Conservation (phyloP, 1,140 invertebrate species). For the Halesus radiatus region DNA sequence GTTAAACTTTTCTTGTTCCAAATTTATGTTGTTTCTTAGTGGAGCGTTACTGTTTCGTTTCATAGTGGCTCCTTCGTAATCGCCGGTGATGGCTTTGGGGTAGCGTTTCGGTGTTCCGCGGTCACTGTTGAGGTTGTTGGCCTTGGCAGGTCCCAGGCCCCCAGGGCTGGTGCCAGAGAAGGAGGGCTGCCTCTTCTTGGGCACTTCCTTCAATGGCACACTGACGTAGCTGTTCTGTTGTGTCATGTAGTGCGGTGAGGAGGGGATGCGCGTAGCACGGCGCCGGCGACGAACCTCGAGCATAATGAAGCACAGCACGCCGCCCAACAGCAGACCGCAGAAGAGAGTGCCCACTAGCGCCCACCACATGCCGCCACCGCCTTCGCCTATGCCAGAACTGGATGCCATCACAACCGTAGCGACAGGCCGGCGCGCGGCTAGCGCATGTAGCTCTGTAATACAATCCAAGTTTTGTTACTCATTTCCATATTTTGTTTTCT, state of each 20-base stretch:
- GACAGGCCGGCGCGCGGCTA: slow-evolving; percentile 61
- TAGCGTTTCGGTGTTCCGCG: slow-evolving; percentile 76
- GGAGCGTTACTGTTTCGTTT: slow-evolving; percentile 74
- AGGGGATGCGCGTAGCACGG: slow-evolving; percentile 68
- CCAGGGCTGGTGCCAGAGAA: slow-evolving; percentile 70
- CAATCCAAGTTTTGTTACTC: neutral
- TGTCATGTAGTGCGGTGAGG: slow-evolving; percentile 81
- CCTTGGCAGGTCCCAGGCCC: slow-evolving; percentile 73
- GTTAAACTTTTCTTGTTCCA: slow-evolving; percentile 69
- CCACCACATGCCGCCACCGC: neutral
- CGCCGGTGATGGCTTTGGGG: slow-evolving; percentile 77
- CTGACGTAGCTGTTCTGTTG: slow-evolving; percentile 88
- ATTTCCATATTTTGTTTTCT: neutral
- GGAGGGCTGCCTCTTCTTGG: slow-evolving; percentile 72
- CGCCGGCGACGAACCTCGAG: slow-evolving; percentile 56
- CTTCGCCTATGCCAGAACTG: neutral
- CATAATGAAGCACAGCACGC: slow-evolving; percentile 61
- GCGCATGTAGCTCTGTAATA: slow-evolving; percentile 63
- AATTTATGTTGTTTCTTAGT: slow-evolving; percentile 65
- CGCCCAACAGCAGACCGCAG: slow-evolving; percentile 35
- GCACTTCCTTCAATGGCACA: slow-evolving; percentile 80
- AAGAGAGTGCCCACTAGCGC: neutral
- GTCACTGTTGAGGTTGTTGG: slow-evolving; percentile 72
- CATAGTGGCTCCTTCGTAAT: slow-evolving; percentile 84
- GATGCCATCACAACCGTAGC: neutral